Evolutionary conservation across 2,888 invertebrate genomes (phyloP), one percentile per base, ranked within the genome.

Genomic region (Oeneis ivallda): DNA sequence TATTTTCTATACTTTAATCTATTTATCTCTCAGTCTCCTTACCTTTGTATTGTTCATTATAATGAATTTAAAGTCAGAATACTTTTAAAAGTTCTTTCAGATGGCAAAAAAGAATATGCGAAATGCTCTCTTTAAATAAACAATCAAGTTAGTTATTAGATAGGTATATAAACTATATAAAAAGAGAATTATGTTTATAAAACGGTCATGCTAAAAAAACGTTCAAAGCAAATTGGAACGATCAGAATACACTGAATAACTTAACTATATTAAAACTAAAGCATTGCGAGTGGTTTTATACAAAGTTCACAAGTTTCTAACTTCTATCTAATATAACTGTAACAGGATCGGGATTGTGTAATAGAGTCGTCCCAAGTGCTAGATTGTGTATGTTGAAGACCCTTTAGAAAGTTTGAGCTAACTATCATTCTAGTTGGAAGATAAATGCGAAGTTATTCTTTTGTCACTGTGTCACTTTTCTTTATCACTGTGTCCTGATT

Each of bases 191-290:
- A n/a, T n/a, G n/a, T n/a, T 26, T 26, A 26, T 41, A 10, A 41
- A 56, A 56, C 10, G 13, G 17, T 56, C 39, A 56, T 56, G 56
- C 41, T 26, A 41, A 56, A 56, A 11, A 41, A 39, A 56, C 11
- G 19, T 19, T 56, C 41, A 19, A 41, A 56, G 56, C 39, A 19
- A 41, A 56, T 19, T 41, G 7, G 13, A 56, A 56, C 7, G 32
- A n/a, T n/a, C 9, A 17, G 15, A 17, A 41, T 19, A 11, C 41
- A 39, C 56, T 41, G 37, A 26, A 56, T 11, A 41, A 56, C 56
- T 56, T 41, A n/a, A n/a, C n/a, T n/a, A 19, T 56, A 56, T 41
- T 19, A 56, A 53, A n/a, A n/a, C n/a, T n/a, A n/a, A 41, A 41
- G 41, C 41, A 5, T 9, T 56, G 41, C 41, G 19, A 19, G 19